Conservation (phyloP, 2,888 invertebrate genomes). For the Eubasilissa splendida region DNA sequence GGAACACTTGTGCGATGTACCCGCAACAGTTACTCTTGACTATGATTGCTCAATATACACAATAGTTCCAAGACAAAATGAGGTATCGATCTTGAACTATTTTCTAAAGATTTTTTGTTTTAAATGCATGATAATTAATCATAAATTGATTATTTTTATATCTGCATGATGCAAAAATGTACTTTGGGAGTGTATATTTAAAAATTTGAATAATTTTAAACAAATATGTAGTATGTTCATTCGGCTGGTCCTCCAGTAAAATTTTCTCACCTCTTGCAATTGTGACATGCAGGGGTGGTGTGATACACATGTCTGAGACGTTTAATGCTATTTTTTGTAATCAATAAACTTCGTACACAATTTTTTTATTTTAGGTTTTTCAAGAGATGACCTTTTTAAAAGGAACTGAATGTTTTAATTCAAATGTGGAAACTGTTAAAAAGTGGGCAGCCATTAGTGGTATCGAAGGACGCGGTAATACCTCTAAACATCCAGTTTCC, state of each 20-base stretch:
- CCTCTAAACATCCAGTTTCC: slow-evolving; percentile 25
- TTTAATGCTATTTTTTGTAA: too few species aligned
- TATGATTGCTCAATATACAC: slow-evolving; percentile 30
- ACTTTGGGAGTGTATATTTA: too few species aligned
- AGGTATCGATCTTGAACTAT: neutral
- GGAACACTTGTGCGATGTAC: slow-evolving; percentile 27
- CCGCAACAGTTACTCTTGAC: neutral
- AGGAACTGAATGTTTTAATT: neutral
- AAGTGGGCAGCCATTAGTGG: slow-evolving; percentile 33
- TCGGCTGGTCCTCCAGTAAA: too few species aligned
- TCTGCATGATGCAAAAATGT: neutral
- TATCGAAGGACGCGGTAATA: slow-evolving; percentile 33
- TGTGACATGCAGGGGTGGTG: too few species aligned
- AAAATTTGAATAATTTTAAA: too few species aligned
- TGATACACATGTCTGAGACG: too few species aligned
- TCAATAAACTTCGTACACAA: neutral
- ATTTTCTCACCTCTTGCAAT: too few species aligned
- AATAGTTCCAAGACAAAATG: slow-evolving; percentile 18
- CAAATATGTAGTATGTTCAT: too few species aligned
- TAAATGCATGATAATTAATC: too few species aligned
- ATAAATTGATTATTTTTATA: neutral
- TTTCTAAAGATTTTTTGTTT: too few species aligned
- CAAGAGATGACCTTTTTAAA: slow-evolving; percentile 31
- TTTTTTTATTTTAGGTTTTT: slow-evolving; percentile 13
- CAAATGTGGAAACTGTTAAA: slow-evolving; percentile 32